A percentile compares a stretch with the other conserved stretches of the same genome.
These are phyloP conservation scores for Petrocephalus schoutedeni DNA, from an alignment of 2,797 vertebrate genomes.

Conservation along the genomic window DNA sequence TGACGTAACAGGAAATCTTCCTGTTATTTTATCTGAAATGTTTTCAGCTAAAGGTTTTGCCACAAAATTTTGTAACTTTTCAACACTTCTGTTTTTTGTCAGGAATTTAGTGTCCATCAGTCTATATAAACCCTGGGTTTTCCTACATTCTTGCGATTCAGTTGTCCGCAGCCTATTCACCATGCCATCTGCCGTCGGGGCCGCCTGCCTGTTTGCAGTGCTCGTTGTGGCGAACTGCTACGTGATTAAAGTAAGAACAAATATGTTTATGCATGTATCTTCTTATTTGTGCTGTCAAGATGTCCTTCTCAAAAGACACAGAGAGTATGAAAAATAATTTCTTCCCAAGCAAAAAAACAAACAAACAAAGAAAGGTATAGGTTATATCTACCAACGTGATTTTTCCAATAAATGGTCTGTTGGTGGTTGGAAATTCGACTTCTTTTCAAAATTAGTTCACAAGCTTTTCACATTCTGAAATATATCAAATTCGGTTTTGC, in stretches of 20 bases:
- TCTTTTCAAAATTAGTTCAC: background rate
- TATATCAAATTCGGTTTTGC: background rate
- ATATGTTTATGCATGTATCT: background rate
- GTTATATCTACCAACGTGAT: background rate
- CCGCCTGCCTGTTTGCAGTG: background rate
- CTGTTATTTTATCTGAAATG: background rate
- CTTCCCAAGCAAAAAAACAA: background rate
- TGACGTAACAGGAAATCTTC: background rate
- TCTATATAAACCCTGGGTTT: background rate
- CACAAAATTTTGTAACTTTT: background rate
- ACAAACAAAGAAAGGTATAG: background rate
- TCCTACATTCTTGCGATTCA: background rate
- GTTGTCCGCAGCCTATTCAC: background rate
- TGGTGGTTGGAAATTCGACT: background rate
- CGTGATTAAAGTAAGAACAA: conserved; percentile 34
- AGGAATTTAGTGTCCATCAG: background rate
- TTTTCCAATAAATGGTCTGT: background rate
- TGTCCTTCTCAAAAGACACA: background rate
- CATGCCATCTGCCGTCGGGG: background rate
- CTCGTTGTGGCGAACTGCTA: conserved; percentile 22
- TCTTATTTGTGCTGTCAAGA: background rate
- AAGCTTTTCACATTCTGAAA: background rate
- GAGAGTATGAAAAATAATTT: background rate
- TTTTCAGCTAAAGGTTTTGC: background rate
- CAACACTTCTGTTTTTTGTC: background rate